Evolutionary conservation across 2,888 invertebrate genomes (phyloP), one percentile per base, ranked within the genome.

Genomic region (Gymnoscelis rufifasciata): DNA sequence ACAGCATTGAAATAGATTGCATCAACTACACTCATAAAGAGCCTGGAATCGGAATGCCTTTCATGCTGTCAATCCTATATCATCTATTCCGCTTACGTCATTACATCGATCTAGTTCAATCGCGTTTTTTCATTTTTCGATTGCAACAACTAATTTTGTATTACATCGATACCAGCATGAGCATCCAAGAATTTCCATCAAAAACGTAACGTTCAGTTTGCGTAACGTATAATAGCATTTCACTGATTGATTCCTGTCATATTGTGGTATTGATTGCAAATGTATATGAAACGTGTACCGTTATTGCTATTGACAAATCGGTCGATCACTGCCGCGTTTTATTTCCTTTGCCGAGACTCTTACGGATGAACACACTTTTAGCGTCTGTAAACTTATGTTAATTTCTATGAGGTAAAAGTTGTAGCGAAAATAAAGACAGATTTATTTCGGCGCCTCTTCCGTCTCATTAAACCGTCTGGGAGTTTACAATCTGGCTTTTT

Each of bases 121-220:
- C 64, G 54, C 64, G 70, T 73, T 54, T 74, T 76, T 71, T 66
- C 64, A 60, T 69, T 72, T 72, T 73, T 66, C 66, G 69, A 72
- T 78, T 78, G 74, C 79, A 74, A 71, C 74, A 78, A 71, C 71
- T 71, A 68, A 74, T 77, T 78, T 74, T 47, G 66, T 69, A 64
- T 78, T 76, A 75, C 74, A 77, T 74, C 71, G 71, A 67, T 69
- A 69, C 62, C 64, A 64, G 62, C 60, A 38, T 65, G 59, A 71
- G 64, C 68, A 71, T 75, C 63, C 60, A 65, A 66, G 69, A 65
- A 64, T 70, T 75, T 71, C 71, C 71, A 78, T 76, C 71, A 73
- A 74, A 35, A 70, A 60, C 67, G 64, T 71, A 74, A 77, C 74
- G 73, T 68, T 63, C 62, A 57, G 53, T 73, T 75, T 75, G 64